Evolutionary conservation across 2,888 invertebrate genomes (phyloP).

Genomic region (Cistogaster globosa): DNA sequence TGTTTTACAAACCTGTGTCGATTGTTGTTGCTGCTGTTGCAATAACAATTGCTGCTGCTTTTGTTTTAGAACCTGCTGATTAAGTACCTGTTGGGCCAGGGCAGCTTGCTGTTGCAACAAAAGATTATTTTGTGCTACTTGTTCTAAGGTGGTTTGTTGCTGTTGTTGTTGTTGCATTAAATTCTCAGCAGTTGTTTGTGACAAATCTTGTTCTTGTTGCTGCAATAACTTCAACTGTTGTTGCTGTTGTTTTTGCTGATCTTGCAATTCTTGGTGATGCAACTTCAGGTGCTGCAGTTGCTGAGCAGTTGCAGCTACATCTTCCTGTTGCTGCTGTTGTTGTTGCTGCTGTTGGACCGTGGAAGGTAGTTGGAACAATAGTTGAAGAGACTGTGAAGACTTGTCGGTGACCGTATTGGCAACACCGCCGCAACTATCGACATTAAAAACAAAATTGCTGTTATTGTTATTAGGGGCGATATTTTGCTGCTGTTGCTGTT

Average conservation of each 20-base stretch:
- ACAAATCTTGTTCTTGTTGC: conserved; percentile 76
- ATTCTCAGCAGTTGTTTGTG: conserved; percentile 75
- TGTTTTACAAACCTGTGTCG: conserved; percentile 75
- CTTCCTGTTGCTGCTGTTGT: conserved; percentile 76
- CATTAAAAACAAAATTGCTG: conserved; percentile 82
- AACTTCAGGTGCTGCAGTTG: conserved; percentile 75
- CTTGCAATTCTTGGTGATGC: conserved; percentile 74
- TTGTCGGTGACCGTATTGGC: conserved; percentile 76
- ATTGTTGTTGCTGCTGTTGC: conserved; percentile 81
- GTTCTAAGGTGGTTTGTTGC: conserved; percentile 79
- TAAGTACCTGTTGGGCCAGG: conserved; percentile 77
- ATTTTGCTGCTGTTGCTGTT: conserved; percentile 73
- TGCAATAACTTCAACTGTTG: conserved; percentile 77
- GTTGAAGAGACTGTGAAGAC: conserved; percentile 81
- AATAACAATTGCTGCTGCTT: conserved; percentile 83
- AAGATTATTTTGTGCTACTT: conserved; percentile 80
- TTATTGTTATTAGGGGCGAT: conserved; percentile 77
- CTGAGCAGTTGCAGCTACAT: conserved; percentile 73
- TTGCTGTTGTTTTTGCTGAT: conserved; percentile 76
- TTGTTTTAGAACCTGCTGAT: conserved; percentile 79
- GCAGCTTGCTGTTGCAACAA: conserved; percentile 79
- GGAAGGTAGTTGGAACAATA: conserved; percentile 82
- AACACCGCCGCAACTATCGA: conserved; percentile 78
- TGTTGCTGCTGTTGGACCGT: conserved; percentile 76
- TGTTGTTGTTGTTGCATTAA: conserved; percentile 76